Evolutionary conservation across 2,113 vertebrate species (phyloP).

Genomic region (Lutjanus erythropterus): DNA sequence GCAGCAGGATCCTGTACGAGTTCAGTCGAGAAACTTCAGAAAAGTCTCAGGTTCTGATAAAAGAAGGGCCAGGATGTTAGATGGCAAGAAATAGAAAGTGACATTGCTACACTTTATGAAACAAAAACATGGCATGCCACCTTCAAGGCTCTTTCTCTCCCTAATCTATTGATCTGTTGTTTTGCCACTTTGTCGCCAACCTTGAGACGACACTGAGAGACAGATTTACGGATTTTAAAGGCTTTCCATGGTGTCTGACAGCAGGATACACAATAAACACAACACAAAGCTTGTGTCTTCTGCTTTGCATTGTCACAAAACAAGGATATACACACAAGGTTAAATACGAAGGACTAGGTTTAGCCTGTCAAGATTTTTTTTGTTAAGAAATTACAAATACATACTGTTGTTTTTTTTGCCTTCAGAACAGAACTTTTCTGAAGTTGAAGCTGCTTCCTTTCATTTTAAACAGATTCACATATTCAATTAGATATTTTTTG

Average conservation of each 20-base stretch:
- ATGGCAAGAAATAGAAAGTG: background rate
- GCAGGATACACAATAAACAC: slow-evolving; percentile 1
- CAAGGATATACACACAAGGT: background rate
- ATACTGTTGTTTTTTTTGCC: background rate
- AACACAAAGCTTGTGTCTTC: background rate
- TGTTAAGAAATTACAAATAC: background rate
- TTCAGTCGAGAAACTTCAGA: slow-evolving; percentile 2
- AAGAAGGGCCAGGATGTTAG: background rate
- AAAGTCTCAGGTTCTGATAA: slow-evolving; percentile 22
- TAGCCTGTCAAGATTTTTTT: background rate
- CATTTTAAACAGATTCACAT: too few relatives aligned
- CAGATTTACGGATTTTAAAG: slow-evolving; percentile 39
- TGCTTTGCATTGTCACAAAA: background rate
- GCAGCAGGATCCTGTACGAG: background rate
- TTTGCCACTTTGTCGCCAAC: slow-evolving; percentile 3
- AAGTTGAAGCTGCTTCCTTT: too few relatives aligned
- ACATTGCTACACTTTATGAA: slow-evolving; percentile 16
- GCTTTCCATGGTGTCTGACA: background rate
- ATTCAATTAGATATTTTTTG: background rate
- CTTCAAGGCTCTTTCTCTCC: background rate
- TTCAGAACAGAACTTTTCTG: background rate
- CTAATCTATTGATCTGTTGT: slow-evolving; percentile 45
- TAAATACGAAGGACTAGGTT: background rate
- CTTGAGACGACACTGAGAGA: slow-evolving; percentile 3
- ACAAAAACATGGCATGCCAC: background rate